Conservation (phyloP, 1,140 invertebrate genomes). For the Phymastichus coffea region DNA sequence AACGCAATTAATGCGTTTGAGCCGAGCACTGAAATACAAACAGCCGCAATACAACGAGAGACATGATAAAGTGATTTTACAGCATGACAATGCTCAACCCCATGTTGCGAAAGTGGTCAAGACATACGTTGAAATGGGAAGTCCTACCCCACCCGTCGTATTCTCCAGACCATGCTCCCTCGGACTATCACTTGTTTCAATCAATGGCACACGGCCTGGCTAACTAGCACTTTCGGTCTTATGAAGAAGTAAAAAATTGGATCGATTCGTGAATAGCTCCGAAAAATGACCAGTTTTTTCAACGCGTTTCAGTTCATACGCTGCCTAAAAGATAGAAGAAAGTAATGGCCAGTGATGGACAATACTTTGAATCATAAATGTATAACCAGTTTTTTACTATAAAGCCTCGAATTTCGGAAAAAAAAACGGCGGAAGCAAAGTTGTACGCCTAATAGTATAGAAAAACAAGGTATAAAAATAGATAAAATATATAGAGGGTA, state of each 20-base stretch:
- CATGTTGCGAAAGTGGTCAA: conserved; percentile 4
- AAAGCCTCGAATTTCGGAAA: too few relatives aligned
- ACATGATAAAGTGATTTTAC: conserved; percentile 8
- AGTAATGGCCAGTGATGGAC: conserved; percentile 4
- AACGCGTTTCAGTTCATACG: too few relatives aligned
- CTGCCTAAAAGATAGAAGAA: neutral
- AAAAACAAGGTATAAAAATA: too few relatives aligned
- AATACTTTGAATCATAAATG: too few relatives aligned
- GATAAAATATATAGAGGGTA: too few relatives aligned
- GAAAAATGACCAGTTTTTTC: conserved; percentile 3
- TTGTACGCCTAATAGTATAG: too few relatives aligned
- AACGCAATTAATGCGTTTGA: conserved; percentile 35
- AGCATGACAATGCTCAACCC: conserved; percentile 19
- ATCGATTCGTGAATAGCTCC: neutral
- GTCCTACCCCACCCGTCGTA: neutral
- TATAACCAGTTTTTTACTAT: too few relatives aligned
- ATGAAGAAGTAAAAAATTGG: too few relatives aligned
- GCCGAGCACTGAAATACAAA: conserved; percentile 16
- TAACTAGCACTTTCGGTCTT: conserved; percentile 5
- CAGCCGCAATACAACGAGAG: neutral
- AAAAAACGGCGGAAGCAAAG: too few relatives aligned
- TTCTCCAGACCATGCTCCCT: conserved; percentile 14
- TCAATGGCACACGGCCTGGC: conserved; percentile 12
- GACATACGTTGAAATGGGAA: conserved; percentile 2
- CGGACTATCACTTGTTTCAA: conserved; percentile 18